These are phyloP conservation scores for Epiblema foenella DNA, from an alignment of 2,888 invertebrate genomes.

Conservation along the genomic window DNA sequence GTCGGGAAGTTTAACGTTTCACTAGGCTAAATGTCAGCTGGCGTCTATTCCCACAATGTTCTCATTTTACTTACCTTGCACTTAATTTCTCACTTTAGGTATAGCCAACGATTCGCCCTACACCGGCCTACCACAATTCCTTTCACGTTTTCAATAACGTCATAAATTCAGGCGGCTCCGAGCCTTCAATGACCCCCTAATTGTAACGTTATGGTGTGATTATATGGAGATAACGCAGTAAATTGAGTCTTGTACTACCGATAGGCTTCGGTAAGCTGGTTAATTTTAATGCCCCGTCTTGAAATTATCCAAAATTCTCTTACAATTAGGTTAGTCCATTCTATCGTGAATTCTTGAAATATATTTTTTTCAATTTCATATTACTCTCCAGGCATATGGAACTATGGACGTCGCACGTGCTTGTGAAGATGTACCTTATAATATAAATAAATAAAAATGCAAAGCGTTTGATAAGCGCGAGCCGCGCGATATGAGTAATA, in stretches of 20 bases:
- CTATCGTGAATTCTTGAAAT: too few relatives aligned
- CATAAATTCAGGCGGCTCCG: not conserved
- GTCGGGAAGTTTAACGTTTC: too few relatives aligned
- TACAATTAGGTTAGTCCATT: not conserved
- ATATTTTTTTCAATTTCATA: too few relatives aligned
- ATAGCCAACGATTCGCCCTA: not conserved
- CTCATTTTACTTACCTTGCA: too few relatives aligned
- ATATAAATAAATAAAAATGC: too few relatives aligned
- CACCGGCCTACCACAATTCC: not conserved
- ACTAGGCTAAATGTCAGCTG: too few relatives aligned
- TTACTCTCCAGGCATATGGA: too few relatives aligned
- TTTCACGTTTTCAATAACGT: not conserved
- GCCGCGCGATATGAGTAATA: too few relatives aligned
- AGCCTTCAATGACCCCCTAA: conserved; percentile 7
- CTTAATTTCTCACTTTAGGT: not conserved
- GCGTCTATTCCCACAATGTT: too few relatives aligned
- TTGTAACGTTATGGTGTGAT: conserved; percentile 13
- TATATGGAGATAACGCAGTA: conserved; percentile 14
- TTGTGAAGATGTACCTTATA: too few relatives aligned
- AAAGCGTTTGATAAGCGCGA: too few relatives aligned
- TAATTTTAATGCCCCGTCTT: conserved; percentile 2
- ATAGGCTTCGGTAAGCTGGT: conserved; percentile 4
- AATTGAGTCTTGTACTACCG: conserved; percentile 11
- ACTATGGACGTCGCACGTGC: too few relatives aligned
- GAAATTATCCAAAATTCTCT: not conserved